A percentile compares a stretch with the other conserved stretches of the same genome.
These are phyloP conservation scores for Leucopsar rothschildi DNA, from an alignment of 2,113 vertebrate species.

Conservation along the genomic window DNA sequence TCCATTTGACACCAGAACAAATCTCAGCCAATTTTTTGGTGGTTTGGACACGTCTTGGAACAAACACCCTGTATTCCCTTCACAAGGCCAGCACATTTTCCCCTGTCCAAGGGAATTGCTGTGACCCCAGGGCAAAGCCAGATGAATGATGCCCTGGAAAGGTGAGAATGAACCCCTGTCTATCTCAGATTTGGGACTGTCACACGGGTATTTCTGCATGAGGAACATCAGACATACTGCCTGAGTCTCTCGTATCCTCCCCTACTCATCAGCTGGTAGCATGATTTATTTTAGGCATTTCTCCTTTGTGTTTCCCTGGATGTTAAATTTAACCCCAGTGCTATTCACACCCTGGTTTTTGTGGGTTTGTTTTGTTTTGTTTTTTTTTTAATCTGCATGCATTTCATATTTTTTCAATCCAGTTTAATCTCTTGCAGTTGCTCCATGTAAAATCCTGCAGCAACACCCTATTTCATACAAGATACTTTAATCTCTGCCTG, in stretches of 20 bases:
- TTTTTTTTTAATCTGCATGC: neutral
- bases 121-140: neutral
- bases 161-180: neutral
- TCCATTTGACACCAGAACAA: neutral
- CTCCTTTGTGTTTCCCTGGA: neutral
- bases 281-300: neutral
- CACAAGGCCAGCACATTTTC: neutral
- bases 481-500: neutral
- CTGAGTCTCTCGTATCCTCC: accelerated
- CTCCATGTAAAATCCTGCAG: neutral
- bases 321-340: neutral
- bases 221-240: neutral
- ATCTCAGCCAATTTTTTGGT: neutral
- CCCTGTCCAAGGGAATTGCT: neutral
- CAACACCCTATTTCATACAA: neutral
- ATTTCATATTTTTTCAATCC: neutral
- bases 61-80: accelerated
- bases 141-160: neutral
- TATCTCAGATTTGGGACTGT: neutral
- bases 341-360: too few relatives aligned
- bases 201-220: accelerated
- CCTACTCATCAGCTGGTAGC: neutral
- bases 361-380: too few relatives aligned
- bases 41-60: neutral
- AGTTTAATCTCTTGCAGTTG: neutral